Percentiles rank a stretch among this genome's conserved stretches.
phyloP scores from a whole-genome alignment of 2,888 invertebrate species.

The Netelia virgata region DNA sequence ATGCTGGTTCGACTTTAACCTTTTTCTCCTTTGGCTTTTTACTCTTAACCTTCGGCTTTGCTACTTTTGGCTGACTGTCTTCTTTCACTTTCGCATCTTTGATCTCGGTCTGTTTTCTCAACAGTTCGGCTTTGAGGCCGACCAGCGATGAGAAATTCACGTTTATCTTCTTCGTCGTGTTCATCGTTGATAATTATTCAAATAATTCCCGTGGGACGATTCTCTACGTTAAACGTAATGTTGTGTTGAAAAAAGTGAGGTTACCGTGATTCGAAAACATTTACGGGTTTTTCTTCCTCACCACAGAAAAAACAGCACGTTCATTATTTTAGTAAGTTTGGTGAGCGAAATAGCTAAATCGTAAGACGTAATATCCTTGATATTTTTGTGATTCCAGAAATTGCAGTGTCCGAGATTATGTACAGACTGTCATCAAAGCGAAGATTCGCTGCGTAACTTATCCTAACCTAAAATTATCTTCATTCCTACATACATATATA shows the following conservation, averaged over 20 bases:
- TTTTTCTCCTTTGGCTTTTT: constrained; percentile 79
- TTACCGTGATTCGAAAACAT: constrained; percentile 33
- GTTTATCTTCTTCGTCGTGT: constrained; percentile 80
- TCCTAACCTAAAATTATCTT: too few species aligned
- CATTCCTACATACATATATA: neutral
- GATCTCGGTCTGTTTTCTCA: constrained; percentile 94
- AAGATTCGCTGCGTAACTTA: neutral
- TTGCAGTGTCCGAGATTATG: neutral
- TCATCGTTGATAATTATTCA: constrained; percentile 74
- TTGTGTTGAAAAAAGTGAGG: constrained; percentile 40
- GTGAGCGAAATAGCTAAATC: neutral
- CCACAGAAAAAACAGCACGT: neutral
- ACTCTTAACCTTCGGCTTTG: constrained; percentile 81
- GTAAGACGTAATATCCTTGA: neutral
- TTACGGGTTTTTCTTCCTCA: neutral
- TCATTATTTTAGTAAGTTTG: neutral
- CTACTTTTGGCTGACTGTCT: constrained; percentile 77
- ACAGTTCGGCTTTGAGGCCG: constrained; percentile 95
- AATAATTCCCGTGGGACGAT: neutral
- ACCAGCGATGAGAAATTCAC: constrained; percentile 86
- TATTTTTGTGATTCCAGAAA: constrained; percentile 12
- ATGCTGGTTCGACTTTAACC: constrained; percentile 76
- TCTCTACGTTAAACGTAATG: neutral
- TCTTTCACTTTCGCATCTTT: constrained; percentile 88
- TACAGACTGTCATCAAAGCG: neutral